Evolutionary conservation across 2,797 vertebrate genomes (phyloP), one percentile per base, ranked within the genome.

Genomic region (Cephalopachus bancanus): DNA sequence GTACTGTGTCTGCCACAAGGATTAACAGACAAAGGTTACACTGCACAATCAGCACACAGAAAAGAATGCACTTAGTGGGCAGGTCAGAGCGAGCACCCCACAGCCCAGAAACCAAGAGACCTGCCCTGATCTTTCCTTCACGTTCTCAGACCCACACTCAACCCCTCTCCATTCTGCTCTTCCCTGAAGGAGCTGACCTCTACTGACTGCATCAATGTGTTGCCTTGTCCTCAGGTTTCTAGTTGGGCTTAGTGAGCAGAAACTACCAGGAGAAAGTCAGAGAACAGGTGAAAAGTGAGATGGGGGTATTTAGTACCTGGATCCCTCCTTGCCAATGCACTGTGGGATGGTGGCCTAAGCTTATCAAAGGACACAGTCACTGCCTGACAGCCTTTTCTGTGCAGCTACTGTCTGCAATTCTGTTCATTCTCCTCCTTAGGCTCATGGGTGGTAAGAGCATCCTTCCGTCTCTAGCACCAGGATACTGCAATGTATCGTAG

Each of bases 401-500:
- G 5, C 0, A 19, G 10, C 37, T 74, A 3, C 28, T 7, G 0
- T 33, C 79, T 93, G 44, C 1, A 16, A 57, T 44, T 64, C 83
- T 94, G 3, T 30, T 65, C 24, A 3, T 19, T 83, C 5, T 2
- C 16, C 28, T 64, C 51, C 2, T 37, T 16, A 30, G 65, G 30
- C 26, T 57, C 60, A 10, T 15, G 49, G 30, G 9, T 75, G 22
- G 14, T 11, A 69, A 65, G 7, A 9, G 53, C 11, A 33, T 10
- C 91, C 67, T 65, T 6, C 6, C n/a, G 0, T 26, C 17, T 9
- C 51, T 12, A n/a, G 24, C 49, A 49, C 30, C 0, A 1, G 26
- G 14, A 44, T 26, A 11, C 16, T 17, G 12, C 4, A 1, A 3
- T 0, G 19, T 30, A 2, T 44, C 55, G 33, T 20, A 24, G 19